Base-by-base conservation (phyloP, 2,888 invertebrate species). In the Bruchidius siliquastri region DNA sequence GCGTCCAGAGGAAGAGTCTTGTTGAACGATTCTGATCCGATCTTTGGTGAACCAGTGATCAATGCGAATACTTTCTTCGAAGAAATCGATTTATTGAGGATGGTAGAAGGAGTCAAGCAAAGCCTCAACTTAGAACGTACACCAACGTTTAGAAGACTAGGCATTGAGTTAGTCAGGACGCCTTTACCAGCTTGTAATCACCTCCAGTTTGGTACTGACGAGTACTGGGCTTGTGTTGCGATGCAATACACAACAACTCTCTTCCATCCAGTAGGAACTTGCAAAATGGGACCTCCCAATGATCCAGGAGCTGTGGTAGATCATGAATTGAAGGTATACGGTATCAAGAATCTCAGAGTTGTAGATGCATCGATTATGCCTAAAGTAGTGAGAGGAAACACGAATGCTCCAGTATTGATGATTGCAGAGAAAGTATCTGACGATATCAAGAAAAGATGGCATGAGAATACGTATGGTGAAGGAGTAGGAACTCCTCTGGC, bases 311-410 rank as follows among this genome's bases (percentile, higher is more conserved):
- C 92, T 0, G 93, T 93, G 0, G 93, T 93, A 0, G 91, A 92
- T 83, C 88, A 90, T 0, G 87, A 88, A 78, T 84, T 93, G 69
- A 87, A 86, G 78, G 92, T 92, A 0, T 88, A 92, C 80, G 92
- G 92, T 0, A 87, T 93, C 4, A 85, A 87, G 66, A 88, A 88
- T 21, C 83, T 93, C 32, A 87, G 93, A 80, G 93, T 93, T 0
- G 88, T 92, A 20, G 93, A 93, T 81, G 88, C 91, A 0, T 92
- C 92, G 0, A 89, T 92, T 21, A 92, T 92, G 91, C 92, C 92
- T 0, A 84, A 85, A 22, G 89, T 91, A 76, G 87, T 90, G 0
- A 81, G 86, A 74, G 87, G 87, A 6, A 87, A 87, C 77, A 87
- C 87, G 0, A 87, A 87, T 77, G 87, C 86, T 13, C 86, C 87